These are phyloP conservation scores for Lerema accius DNA, from an alignment of 1,140 invertebrate genomes.

Conservation along the genomic window DNA sequence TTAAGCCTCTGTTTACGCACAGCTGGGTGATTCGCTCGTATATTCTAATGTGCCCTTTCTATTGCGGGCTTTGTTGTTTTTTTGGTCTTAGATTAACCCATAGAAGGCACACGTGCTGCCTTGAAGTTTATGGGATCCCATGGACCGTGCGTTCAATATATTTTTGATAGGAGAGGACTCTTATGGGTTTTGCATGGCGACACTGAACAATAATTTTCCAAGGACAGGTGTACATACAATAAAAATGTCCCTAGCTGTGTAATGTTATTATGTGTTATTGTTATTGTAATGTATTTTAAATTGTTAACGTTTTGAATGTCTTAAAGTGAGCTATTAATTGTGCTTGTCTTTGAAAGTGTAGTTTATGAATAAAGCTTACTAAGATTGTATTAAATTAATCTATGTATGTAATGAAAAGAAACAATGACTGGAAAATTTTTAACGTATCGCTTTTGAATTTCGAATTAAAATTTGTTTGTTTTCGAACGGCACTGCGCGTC, in stretches of 20 bases:
- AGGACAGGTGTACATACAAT: too few species aligned
- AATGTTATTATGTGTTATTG: too few species aligned
- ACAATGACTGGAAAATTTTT: too few species aligned
- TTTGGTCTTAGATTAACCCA: constrained; percentile 56
- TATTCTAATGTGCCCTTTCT: constrained; percentile 5
- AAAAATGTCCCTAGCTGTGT: too few species aligned
- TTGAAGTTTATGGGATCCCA: constrained; percentile 57
- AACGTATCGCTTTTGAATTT: neutral
- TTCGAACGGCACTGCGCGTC: neutral
- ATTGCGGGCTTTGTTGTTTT: constrained; percentile 53
- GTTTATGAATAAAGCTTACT: too few species aligned
- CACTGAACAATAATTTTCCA: constrained; percentile 13
- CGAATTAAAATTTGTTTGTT: neutral
- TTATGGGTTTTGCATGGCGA: constrained; percentile 49
- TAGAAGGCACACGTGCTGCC: constrained; percentile 66
- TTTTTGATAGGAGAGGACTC: constrained; percentile 49
- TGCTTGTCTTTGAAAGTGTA: too few species aligned
- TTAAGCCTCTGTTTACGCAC: neutral
- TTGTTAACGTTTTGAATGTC: too few species aligned
- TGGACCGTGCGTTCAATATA: constrained; percentile 53
- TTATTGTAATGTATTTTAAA: too few species aligned
- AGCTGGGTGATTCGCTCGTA: constrained; percentile 4
- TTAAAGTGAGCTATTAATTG: too few species aligned
- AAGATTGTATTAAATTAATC: too few species aligned
- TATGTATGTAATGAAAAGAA: too few species aligned